These are phyloP conservation scores for Ctenochaetus hawaiiensis DNA, from an alignment of 2,797 vertebrate genomes.

Conservation along the genomic window DNA sequence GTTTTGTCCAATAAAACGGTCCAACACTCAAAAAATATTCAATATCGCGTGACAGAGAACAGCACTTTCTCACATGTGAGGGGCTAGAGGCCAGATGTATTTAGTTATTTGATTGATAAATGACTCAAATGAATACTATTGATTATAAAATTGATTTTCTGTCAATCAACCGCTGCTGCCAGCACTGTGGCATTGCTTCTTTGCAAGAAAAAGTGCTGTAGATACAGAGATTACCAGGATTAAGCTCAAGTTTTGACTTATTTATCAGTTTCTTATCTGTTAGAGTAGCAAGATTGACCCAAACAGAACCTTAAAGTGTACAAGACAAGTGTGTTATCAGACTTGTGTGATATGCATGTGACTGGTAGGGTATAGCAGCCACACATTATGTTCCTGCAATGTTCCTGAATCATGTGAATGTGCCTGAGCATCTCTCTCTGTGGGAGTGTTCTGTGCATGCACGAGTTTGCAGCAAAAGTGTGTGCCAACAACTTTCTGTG, in stretches of 20 bases:
- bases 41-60: not conserved
- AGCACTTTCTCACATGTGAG: not conserved
- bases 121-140: not conserved
- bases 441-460: constrained; percentile 60
- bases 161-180: too few species aligned
- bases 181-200: not conserved
- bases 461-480: constrained; percentile 64
- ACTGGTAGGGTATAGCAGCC: not conserved
- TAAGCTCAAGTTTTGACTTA: not conserved
- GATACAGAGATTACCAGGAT: not conserved
- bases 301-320: not conserved
- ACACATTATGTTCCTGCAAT: constrained; percentile 52
- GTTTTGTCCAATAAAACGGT: not conserved
- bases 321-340: constrained; percentile 1
- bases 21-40: not conserved
- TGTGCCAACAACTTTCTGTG: constrained; percentile 84
- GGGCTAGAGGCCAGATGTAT: not conserved
- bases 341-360: constrained; percentile 14
- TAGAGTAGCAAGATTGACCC: not conserved
- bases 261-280: not conserved
- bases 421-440: constrained; percentile 60
- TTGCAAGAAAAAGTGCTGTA: not conserved
- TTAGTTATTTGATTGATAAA: not conserved
- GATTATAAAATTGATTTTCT: not conserved
- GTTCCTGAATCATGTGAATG: constrained; percentile 55